Evolutionary conservation across 2,888 invertebrate genomes (phyloP), one percentile per base, ranked within the genome.

Genomic region (Scaeva pyrastri): DNA sequence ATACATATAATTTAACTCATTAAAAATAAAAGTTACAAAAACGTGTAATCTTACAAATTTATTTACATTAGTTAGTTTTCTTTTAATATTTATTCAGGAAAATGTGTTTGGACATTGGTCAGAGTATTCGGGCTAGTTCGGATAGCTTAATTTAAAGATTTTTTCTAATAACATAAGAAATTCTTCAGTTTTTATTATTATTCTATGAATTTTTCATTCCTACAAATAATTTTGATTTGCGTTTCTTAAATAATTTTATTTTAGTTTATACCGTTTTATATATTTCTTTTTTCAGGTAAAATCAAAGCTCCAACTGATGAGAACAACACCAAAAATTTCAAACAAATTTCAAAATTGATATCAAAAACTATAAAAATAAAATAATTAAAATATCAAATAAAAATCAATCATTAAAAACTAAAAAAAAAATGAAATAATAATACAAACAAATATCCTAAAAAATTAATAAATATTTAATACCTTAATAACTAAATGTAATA

Each of bases 301-400:
- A 80, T 41, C 31, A 52, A 73, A 36, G 31, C 73, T 60, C 45
- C 66, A 66, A 68, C 26, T 73, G 60, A 74, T 74, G 43, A 66
- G n/a, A 73, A 76, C 50, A 72, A 72, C 66, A 66, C 76, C 76
- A 76, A 76, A 81, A 76, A 76, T 60, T 52, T 26, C 71, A 75
- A 81, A 64, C 55, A 71, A 76, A 62, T 62, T 41, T 23, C 48
- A 48, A 71, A 55, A 70, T 52, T 66, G 39, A 74, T 23, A 41
- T 50, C 58, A 79, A 68, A 45, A 12, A 64, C 23, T 14, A 52
- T 43, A 41, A 10, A 45, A 23, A 48, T 45, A 31, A 12, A 31
- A 31, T 16, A 26, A 16, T 45, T 8, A 19, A 5, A 19, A 50
- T n/a, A 26, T 8, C 2, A 55, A 31, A 31, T 55, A 50, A 36